Percentiles rank a stretch among this genome's conserved stretches.
Evolutionary conservation across 2,888 invertebrate genomes (phyloP).

Genomic region (Hesperia comma): DNA sequence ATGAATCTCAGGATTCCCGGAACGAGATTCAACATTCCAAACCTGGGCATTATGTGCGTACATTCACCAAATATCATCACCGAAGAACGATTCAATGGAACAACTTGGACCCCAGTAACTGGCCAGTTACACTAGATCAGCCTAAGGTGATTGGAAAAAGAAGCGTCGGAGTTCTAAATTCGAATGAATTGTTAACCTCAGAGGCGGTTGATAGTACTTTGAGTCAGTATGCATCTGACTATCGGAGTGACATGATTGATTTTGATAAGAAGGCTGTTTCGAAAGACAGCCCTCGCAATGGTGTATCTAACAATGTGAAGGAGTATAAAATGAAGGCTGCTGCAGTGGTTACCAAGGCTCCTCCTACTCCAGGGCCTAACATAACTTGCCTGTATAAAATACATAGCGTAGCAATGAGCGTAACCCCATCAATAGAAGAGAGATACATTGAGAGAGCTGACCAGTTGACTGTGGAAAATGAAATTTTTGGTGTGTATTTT

Average conservation of each 20-base stretch:
- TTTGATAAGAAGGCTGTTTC: constrained; percentile 50
- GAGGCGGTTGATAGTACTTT: constrained; percentile 47
- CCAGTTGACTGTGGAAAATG: constrained; percentile 68
- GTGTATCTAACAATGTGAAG: constrained; percentile 53
- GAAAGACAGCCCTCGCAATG: constrained; percentile 59
- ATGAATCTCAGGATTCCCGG: constrained; percentile 65
- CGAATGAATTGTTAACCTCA: constrained; percentile 57
- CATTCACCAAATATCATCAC: constrained; percentile 78
- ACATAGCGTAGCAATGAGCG: constrained; percentile 67
- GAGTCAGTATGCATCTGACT: constrained; percentile 55
- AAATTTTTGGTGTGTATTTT: constrained; percentile 57
- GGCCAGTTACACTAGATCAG: constrained; percentile 55
- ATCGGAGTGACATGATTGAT: constrained; percentile 53
- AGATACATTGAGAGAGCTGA: constrained; percentile 56
- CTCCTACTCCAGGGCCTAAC: constrained; percentile 56
- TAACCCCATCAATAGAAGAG: constrained; percentile 69
- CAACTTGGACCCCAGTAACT: constrained; percentile 57
- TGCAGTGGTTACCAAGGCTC: constrained; percentile 52
- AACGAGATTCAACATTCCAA: constrained; percentile 71
- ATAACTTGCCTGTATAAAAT: constrained; percentile 72
- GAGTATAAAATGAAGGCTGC: constrained; percentile 62
- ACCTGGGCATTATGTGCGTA: constrained; percentile 73
- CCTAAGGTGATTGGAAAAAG: constrained; percentile 61
- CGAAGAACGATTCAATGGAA: constrained; percentile 74
- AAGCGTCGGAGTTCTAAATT: constrained; percentile 60